Conservation (phyloP, 2,113 vertebrate species). For the Marcusenius ussheri region DNA sequence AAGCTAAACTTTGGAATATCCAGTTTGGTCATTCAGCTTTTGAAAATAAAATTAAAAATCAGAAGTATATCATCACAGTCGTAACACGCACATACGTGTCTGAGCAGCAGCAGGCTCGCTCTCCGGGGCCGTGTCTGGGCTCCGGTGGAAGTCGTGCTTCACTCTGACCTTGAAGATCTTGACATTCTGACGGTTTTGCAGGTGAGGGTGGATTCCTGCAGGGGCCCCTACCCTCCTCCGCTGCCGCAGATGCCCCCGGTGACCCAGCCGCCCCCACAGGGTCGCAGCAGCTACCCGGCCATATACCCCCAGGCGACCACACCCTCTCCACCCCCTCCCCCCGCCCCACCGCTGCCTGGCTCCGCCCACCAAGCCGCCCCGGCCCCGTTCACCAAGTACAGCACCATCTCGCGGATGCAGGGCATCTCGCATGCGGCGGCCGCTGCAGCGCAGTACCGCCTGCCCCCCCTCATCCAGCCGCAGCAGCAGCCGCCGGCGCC, state of each 20-base stretch:
- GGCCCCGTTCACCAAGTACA: slow-evolving; percentile 73
- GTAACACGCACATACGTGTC: background rate
- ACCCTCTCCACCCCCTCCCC: slow-evolving; percentile 53
- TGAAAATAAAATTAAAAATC: background rate
- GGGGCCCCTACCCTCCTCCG: slow-evolving; percentile 71
- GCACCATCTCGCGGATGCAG: slow-evolving; percentile 76
- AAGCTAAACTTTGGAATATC: background rate
- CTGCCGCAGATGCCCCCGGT: slow-evolving; percentile 61
- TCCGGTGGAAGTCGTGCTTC: background rate
- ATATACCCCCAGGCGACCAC: slow-evolving; percentile 65
- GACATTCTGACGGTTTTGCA: slow-evolving; percentile 36
- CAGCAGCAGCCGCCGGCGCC: background rate
- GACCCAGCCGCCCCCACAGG: slow-evolving; percentile 39
- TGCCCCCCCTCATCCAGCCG: slow-evolving; percentile 34
- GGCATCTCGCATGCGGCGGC: slow-evolving; percentile 51
- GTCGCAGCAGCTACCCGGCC: slow-evolving; percentile 54
- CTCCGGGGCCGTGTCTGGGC: background rate
- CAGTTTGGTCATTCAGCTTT: background rate
- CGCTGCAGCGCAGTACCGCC: slow-evolving; percentile 48
- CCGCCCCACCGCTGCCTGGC: slow-evolving; percentile 29
- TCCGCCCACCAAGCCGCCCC: slow-evolving; percentile 54
- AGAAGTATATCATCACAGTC: background rate
- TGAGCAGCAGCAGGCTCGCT: background rate
- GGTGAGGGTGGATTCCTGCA: slow-evolving; percentile 77
- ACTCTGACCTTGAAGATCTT: background rate